phyloP scores from a whole-genome alignment of 2,888 invertebrate species.

The Tetropium fuscum region DNA sequence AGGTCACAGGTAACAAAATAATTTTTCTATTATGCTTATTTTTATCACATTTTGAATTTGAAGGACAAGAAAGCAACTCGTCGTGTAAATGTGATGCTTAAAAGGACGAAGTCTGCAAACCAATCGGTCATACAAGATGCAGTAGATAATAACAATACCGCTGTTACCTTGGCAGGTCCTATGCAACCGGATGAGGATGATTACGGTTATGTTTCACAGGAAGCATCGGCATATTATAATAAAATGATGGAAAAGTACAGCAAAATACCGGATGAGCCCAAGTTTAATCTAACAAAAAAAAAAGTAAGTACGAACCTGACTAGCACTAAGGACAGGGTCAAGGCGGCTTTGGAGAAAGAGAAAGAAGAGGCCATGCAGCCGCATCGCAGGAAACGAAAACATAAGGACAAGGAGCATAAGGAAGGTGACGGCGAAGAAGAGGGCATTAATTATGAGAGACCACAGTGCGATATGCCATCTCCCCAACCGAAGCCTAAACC shows the following conservation, averaged over 20 bases:
- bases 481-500: conserved; percentile 71
- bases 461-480: conserved; percentile 46
- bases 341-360: conserved; percentile 78
- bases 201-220: conserved; percentile 85
- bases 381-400: conserved; percentile 73
- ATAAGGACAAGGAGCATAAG: conserved; percentile 48
- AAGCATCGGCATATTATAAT: conserved; percentile 83
- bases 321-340: conserved; percentile 80
- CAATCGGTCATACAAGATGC: conserved; percentile 89
- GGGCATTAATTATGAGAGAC: conserved; percentile 50
- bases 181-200: conserved; percentile 91
- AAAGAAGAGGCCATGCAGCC: conserved; percentile 80
- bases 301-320: conserved; percentile 68
- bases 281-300: conserved; percentile 72
- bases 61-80: conserved; percentile 64
- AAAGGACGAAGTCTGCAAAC: conserved; percentile 90
- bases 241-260: conserved; percentile 89
- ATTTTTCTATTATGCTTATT: not conserved
- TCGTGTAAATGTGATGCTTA: conserved; percentile 70
- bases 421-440: conserved; percentile 51
- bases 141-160: conserved; percentile 79
- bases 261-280: conserved; percentile 78
- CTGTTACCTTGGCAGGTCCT: conserved; percentile 79
- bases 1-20: conserved; percentile 69
- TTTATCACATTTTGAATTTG: conserved; percentile 32